phyloP scores from a whole-genome alignment of 2,797 vertebrate species.

The Clarias fuscus region DNA sequence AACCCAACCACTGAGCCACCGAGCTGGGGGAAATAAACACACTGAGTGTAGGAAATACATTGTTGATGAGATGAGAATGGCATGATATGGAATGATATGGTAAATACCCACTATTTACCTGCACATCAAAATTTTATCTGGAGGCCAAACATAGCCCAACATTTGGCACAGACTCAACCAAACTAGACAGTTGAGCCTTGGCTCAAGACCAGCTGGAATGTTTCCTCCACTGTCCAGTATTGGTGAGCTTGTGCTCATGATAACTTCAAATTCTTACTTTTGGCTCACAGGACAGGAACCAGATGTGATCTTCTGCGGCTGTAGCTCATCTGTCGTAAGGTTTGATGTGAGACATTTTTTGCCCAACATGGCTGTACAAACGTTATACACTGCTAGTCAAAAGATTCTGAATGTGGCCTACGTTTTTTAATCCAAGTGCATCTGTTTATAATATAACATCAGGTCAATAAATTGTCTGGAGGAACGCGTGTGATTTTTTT shows the following conservation, averaged over 20 bases:
- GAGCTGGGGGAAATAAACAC: no score
- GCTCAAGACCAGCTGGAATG: background rate
- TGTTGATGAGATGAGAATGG: background rate
- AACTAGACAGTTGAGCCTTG: background rate
- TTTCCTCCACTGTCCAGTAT: background rate
- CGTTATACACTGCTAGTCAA: background rate
- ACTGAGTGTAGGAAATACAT: background rate
- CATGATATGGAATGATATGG: background rate
- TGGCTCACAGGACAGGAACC: background rate
- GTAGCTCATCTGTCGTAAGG: background rate
- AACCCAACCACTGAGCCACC: no score
- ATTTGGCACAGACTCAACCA: background rate
- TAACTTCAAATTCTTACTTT: background rate
- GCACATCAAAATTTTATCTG: background rate
- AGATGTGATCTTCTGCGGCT: background rate
- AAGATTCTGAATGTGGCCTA: background rate
- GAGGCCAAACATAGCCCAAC: background rate
- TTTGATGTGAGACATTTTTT: background rate
- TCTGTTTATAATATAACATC: background rate
- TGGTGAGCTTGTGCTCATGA: background rate
- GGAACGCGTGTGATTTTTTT: background rate
- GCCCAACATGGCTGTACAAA: background rate
- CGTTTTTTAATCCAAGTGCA: background rate
- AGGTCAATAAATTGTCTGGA: background rate
- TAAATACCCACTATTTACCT: background rate